Base-by-base conservation (phyloP, 1,140 invertebrate species). In the Drosophila leontia region DNA sequence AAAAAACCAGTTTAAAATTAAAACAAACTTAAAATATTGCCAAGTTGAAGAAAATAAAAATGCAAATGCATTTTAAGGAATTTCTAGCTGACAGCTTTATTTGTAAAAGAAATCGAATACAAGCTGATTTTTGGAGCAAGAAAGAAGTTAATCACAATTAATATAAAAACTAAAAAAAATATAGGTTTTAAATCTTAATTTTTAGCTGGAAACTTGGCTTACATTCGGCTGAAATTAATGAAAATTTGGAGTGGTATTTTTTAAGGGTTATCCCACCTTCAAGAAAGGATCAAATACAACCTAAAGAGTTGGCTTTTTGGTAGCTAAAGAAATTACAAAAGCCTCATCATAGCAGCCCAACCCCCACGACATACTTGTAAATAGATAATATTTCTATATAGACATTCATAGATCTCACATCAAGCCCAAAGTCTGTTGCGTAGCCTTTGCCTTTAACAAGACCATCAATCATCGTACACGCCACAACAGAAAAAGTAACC, bases 401-500 rank as follows among this genome's bases (percentile, higher is more conserved):
- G 12, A 15, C 34, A 47, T 32, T 51, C 39, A 35, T 37, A 65
- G 59, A 64, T 51, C 29, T 65, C 61, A 42, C 59, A 58, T 65
- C 53, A 76, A 64, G 53, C 71, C 39, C 26, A 62, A 61, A 61
- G 29, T 58, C 34, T 56, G 17, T n/a, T 35, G 17, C 51, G 64
- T 58, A 60, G 50, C 47, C 3, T 50, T 56, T 34, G 34, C 37
- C 37, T 32, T 8, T 50, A 19, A 12, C 3, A 26, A 50, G 34
- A 39, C 72, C 64, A 68, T 81, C 82, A 85, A 86, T 85, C 78
- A 85, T 65, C 26, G 34, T 44, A 50, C 17, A 35, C 9, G 65
- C 47, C 23, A 37, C 48, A 65, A 56, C 12, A 23, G 17, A 35
- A 19, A 29, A 78, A 78, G 59, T 59, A 42, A 69, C 62, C 77